Conservation (phyloP, 2,888 invertebrate genomes). For the Dolichopus griseipennis region DNA sequence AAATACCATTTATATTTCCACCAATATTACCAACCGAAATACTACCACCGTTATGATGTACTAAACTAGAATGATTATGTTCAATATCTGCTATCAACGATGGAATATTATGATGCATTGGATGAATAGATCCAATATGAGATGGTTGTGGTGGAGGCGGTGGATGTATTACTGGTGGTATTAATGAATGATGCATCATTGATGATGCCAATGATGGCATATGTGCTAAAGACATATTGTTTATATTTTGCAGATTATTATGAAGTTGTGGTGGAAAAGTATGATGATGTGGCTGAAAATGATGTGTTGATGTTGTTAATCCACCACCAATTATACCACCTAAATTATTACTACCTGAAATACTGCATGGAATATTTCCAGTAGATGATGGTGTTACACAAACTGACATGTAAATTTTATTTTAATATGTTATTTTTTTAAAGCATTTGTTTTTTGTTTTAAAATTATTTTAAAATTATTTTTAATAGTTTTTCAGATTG, state of each 20-base stretch:
- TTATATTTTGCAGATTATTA: background rate
- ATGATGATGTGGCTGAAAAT: slow-evolving; percentile 10
- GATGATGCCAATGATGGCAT: slow-evolving; percentile 26
- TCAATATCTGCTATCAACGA: background rate
- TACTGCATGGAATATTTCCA: background rate
- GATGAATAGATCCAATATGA: background rate
- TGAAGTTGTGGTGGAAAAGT: slow-evolving; percentile 24
- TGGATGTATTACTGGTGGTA: slow-evolving; percentile 39
- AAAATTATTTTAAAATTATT: too few species aligned
- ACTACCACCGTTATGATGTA: background rate
- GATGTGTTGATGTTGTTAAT: background rate
- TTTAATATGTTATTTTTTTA: background rate
- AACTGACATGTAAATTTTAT: slow-evolving; percentile 5
- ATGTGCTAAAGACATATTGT: slow-evolving; percentile 21
- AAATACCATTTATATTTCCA: background rate
- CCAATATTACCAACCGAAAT: background rate
- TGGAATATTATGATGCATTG: background rate
- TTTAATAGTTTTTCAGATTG: too few species aligned
- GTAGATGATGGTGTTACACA: background rate
- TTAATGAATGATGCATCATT: slow-evolving; percentile 35
- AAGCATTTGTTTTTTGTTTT: too few species aligned
- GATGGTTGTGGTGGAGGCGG: slow-evolving; percentile 36
- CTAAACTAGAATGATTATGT: background rate
- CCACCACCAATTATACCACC: slow-evolving; percentile 7
- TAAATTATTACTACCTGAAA: slow-evolving; percentile 5